Base-by-base conservation (phyloP, 2,113 vertebrate genomes). In the Larimichthys polyactis region DNA sequence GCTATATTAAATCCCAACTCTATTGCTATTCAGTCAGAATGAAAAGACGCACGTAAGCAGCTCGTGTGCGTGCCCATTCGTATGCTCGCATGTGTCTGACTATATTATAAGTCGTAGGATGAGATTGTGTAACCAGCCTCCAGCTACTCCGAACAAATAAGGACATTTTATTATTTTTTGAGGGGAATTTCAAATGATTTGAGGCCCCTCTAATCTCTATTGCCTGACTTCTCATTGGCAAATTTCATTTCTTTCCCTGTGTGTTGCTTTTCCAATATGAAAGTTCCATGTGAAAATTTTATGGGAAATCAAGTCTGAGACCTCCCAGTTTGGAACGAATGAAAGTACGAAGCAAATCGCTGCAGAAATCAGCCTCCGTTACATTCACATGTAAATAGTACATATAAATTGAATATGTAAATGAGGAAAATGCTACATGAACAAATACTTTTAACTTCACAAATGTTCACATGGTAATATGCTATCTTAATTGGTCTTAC, bases 401-500 rank as follows among this genome's bases (percentile, higher is more conserved):
- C 36, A n/a, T 63, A 22, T 40, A 52, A 84, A 78, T 82, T 40
- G 43, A 15, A 81, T 48, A 66, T 85, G 65, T 29, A 79, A 87
- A 90, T 79, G 52, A 74, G 64, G 44, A 52, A 43, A 20, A 57
- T 71, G 12, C 60, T 29, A 54, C 62, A 60, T 19, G 51, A 76
- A 74, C 27, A 72, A 59, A 46, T 57, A 54, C 27, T 65, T 63
- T 71, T 49, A 81, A 62, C 72, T 79, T n/a, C 36, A 43, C 68
- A 43, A 81, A 84, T 36, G n/a, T 55, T 79, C 36, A 65, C 22
- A 71, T 70, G 59, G 74, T 70, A 67, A 57, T 55, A 48, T 51
- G 63, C 49, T 78, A 51, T 78, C 74, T 77, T 89, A 85, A 81
- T 79, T 84, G 62, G 81, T 64, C 58, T 48, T 24, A 22, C 22